phyloP scores from a whole-genome alignment of 2,888 invertebrate genomes.

The Beris chalybata region DNA sequence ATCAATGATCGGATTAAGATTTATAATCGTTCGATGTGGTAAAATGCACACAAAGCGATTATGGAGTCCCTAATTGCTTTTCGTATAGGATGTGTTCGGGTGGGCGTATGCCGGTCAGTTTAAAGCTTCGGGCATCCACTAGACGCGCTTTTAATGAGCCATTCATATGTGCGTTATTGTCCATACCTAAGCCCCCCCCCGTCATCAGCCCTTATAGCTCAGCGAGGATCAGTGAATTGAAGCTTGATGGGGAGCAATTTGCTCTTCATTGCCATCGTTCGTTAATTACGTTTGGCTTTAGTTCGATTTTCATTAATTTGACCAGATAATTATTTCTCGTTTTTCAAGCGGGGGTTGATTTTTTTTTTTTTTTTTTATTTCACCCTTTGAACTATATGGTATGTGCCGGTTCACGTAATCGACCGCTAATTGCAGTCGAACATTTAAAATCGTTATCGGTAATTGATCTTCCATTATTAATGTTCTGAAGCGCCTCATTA shows the following conservation, averaged over 20 bases:
- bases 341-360: neutral
- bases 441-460: no score
- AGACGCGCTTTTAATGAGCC: neutral
- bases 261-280: constrained; percentile 9
- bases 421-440: no score
- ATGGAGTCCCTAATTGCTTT: constrained; percentile 27
- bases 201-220: no score
- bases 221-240: neutral
- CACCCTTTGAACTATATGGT: no score
- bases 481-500: no score
- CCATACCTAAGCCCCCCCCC: neutral
- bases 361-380: no score
- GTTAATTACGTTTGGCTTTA: constrained; percentile 26
- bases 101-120: neutral
- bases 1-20: constrained; percentile 29
- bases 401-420: no score
- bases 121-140: neutral
- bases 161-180: neutral
- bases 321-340: constrained; percentile 18
- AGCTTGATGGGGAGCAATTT: constrained; percentile 11
- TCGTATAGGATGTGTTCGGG: neutral
- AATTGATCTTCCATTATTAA: no score
- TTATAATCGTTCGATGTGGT: constrained; percentile 19
- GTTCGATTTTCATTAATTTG: constrained; percentile 25
- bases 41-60: constrained; percentile 27